These are phyloP conservation scores for Idaea dimidiata DNA, from an alignment of 2,888 invertebrate genomes.

Conservation along the genomic window DNA sequence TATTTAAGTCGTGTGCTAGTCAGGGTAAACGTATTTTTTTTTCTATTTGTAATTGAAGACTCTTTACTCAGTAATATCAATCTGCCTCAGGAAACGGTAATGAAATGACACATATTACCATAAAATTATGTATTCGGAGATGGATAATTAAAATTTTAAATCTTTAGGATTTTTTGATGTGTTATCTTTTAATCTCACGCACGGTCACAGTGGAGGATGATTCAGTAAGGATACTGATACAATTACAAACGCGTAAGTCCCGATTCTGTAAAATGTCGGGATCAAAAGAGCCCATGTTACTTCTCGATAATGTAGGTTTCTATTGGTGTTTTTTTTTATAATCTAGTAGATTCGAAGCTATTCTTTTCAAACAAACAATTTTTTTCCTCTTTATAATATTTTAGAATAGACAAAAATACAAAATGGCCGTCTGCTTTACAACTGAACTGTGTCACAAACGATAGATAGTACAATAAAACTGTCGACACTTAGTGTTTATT, in stretches of 20 bases:
- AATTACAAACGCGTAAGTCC: no score
- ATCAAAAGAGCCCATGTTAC: no score
- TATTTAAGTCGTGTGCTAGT: no score
- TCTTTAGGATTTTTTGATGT: neutral
- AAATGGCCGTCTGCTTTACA: neutral
- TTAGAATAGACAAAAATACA: no score
- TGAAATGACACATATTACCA: constrained; percentile 9
- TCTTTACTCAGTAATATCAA: neutral
- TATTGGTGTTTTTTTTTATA: no score
- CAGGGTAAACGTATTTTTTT: no score
- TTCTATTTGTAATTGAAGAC: no score
- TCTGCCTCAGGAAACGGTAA: neutral
- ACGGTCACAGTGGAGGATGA: neutral
- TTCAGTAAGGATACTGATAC: neutral
- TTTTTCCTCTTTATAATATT: no score
- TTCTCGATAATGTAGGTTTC: no score
- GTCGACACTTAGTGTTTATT: neutral
- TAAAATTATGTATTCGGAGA: constrained; percentile 12
- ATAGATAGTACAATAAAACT: neutral
- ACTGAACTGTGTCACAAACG: neutral
- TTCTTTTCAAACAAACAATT: no score
- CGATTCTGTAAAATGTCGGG: no score
- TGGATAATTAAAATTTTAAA: constrained; percentile 18
- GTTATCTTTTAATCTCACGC: neutral
- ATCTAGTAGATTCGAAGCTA: no score